phyloP scores from a whole-genome alignment of 2,797 vertebrate genomes.

The Agapornis canus region DNA sequence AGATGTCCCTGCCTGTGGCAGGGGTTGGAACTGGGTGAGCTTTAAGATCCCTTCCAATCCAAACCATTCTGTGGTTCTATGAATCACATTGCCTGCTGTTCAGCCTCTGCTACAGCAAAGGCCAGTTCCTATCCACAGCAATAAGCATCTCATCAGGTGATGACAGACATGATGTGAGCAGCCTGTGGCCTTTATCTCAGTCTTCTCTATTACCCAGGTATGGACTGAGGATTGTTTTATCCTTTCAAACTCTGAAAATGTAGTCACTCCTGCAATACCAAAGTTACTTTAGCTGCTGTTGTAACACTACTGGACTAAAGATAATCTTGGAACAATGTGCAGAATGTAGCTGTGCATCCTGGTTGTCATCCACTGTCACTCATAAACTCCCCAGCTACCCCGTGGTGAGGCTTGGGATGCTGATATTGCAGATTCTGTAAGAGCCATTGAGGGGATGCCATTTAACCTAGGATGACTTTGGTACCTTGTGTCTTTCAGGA shows the following conservation, averaged over 20 bases:
- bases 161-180: background rate
- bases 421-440: background rate
- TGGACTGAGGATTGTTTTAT: background rate
- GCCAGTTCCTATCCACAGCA: background rate
- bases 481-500: constrained; percentile 68
- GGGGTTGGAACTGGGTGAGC: background rate
- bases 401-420: background rate
- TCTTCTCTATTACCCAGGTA: background rate
- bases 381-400: background rate
- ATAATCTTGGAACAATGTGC: background rate
- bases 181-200: background rate
- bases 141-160: background rate
- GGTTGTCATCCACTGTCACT: background rate
- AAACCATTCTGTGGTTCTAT: background rate
- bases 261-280: background rate
- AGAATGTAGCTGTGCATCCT: background rate
- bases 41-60: background rate
- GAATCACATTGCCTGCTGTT: background rate
- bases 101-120: background rate
- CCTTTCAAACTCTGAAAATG: background rate
- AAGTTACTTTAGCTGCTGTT: background rate
- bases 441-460: background rate
- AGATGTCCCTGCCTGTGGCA: background rate
- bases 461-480: background rate
- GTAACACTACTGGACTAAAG: background rate